These are phyloP conservation scores for Aurelia sp. DNA, from an alignment of 30 jellyfish, hydroid and myxozoan species.

Conservation along the genomic window DNA sequence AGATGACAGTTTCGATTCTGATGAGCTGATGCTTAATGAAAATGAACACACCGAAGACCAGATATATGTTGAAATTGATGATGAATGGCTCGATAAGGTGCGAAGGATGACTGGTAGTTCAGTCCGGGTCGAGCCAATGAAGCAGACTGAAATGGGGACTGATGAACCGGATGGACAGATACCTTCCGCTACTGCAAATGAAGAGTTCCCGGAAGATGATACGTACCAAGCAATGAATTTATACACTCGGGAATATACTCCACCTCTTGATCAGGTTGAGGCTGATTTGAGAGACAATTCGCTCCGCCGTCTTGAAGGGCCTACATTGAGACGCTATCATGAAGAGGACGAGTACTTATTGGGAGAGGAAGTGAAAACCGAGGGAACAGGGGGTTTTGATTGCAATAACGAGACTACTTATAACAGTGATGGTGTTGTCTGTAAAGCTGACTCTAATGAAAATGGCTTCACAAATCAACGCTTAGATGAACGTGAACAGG, in stretches of 20 bases:
- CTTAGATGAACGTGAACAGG: not conserved
- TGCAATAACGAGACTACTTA: too few species aligned
- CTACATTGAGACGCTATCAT: too few species aligned
- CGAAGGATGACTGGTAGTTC: conserved; percentile 8
- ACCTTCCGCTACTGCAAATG: not conserved
- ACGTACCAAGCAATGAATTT: conserved; percentile 1
- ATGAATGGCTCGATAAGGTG: conserved; percentile 36
- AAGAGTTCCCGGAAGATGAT: not conserved
- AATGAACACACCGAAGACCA: not conserved
- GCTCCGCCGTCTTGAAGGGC: not conserved
- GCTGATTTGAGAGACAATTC: not conserved
- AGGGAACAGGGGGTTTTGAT: too few species aligned
- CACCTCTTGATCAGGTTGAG: conserved; percentile 2
- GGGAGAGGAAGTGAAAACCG: too few species aligned
- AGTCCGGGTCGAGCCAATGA: too few species aligned
- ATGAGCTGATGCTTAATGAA: not conserved
- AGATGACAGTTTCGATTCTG: not conserved
- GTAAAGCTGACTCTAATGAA: too few species aligned
- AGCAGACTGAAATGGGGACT: not conserved
- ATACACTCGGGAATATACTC: conserved; percentile 11
- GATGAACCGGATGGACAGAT: not conserved
- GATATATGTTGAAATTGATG: conserved; percentile 40
- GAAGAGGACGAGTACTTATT: too few species aligned
- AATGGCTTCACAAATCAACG: too few species aligned
- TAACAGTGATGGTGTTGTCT: too few species aligned